Percentiles rank a stretch among this genome's conserved stretches.
Conservation (phyloP, 2,113 vertebrate genomes). For the Dromas ardeola region DNA sequence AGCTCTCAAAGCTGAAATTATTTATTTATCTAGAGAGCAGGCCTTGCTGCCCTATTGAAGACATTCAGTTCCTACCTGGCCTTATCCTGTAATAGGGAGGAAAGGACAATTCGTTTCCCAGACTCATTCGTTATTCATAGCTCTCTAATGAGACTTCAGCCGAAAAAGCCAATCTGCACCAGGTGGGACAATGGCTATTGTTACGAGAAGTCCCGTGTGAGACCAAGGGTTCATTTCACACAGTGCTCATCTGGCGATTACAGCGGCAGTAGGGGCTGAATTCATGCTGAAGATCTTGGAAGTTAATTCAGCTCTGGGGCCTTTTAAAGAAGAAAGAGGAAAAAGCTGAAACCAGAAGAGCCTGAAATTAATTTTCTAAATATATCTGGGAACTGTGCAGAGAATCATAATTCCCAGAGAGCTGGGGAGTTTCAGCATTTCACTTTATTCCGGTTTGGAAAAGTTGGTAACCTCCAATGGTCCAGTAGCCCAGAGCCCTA, state of each 20-base stretch:
- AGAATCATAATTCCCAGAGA: not conserved
- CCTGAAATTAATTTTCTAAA: slow-evolving; percentile 62
- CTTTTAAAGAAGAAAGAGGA: not conserved
- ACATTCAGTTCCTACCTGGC: not conserved
- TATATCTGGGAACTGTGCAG: not conserved
- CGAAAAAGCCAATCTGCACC: not conserved
- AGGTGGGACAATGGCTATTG: not conserved
- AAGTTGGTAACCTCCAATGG: not conserved
- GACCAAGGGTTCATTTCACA: not conserved
- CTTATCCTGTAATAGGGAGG: not conserved
- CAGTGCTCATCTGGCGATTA: fast-evolving
- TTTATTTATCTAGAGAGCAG: not conserved
- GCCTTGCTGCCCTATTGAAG: not conserved
- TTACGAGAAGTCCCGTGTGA: not conserved
- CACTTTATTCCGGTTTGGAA: not conserved
- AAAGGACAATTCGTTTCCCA: not conserved
- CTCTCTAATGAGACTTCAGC: not conserved
- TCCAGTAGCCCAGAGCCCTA: not conserved
- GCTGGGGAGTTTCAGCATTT: not conserved
- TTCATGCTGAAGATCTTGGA: not conserved
- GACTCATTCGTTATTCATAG: not conserved
- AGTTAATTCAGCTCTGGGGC: slow-evolving; percentile 5
- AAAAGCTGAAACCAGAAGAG: slow-evolving; percentile 30
- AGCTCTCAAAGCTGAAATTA: not conserved
- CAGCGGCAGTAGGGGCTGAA: not conserved